Evolutionary conservation across 2,797 vertebrate genomes (phyloP), one percentile per base, ranked within the genome.

Genomic region (Distichodus sexfasciatus): DNA sequence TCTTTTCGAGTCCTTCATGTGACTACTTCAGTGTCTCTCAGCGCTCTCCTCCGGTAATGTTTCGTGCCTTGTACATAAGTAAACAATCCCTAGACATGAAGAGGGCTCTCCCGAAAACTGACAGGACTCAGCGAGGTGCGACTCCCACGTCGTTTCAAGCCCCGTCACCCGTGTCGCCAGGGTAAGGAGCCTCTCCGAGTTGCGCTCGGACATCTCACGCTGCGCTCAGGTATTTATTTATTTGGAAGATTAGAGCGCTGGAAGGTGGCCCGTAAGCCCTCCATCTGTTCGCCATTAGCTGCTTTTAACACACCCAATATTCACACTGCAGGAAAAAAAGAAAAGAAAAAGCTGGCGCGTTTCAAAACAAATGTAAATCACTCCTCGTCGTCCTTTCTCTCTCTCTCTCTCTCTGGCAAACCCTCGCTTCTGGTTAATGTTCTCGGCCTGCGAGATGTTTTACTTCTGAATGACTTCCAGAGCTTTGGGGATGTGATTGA

Each of bases 251-350:
- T 87, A 82, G 55, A 83, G 78, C 0, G 77, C 74, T 72, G 83
- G 87, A 86, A 79, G 82, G 76, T 76, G 78, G 84, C 79, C 83
- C 71, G 79, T 28, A 85, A 85, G 78, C 72, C 62, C 76, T 65
- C 90, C 90, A 90, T 90, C 90, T 92, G 90, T 84, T 88, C 78
- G 68, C 86, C 81, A 73, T 91, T 90, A 88, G 60, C 78, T 14
- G 58, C 77, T 80, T 64, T 44, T 59, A 6, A 81, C 83, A 81
- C 86, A 85, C 80, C 69, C 48, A 3, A 80, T 66, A 72, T 66
- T 72, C 83, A 79, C 82, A 82, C 78, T 68, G 48, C 66, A 81
- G n/a, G n/a, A n/a, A n/a, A n/a, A n/a, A n/a, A n/a, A n/a, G n/a
- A n/a, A n/a, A n/a, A n/a, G 83, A 83, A 87, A 82, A 35, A 64